These are phyloP conservation scores for Haemorhous mexicanus DNA, from an alignment of 2,113 vertebrate genomes.

Conservation along the genomic window DNA sequence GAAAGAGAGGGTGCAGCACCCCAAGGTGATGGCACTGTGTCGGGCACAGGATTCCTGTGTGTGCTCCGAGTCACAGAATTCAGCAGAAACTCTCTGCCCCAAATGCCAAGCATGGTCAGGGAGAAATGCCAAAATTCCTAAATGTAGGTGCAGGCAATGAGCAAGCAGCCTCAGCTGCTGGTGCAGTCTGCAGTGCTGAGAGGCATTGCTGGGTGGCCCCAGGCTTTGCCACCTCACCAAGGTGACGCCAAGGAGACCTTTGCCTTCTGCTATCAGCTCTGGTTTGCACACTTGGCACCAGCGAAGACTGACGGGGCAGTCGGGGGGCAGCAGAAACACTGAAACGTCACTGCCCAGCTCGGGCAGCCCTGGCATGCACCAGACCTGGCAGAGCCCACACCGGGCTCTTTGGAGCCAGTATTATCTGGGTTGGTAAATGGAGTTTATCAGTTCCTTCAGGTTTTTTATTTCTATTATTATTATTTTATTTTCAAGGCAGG, in stretches of 20 bases:
- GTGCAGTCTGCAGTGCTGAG: not conserved
- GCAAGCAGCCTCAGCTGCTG: fast-evolving
- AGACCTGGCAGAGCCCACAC: not conserved
- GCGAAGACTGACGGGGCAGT: fast-evolving
- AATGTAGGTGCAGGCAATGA: not conserved
- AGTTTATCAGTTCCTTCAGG: not conserved
- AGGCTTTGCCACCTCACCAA: not conserved
- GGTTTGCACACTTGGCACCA: fast-evolving
- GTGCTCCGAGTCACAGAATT: fast-evolving
- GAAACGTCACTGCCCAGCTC: not conserved
- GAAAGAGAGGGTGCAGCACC: not conserved
- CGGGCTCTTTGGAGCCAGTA: fast-evolving
- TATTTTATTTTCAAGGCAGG: not conserved
- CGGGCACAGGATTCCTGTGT: not conserved
- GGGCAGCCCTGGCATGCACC: not conserved
- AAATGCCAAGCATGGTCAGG: fast-evolving
- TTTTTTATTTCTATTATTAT: too few species aligned
- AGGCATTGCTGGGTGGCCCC: not conserved
- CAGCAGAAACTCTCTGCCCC: not conserved
- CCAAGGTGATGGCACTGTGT: fast-evolving
- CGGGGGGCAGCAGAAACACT: not conserved
- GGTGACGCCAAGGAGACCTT: not conserved
- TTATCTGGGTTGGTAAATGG: not conserved
- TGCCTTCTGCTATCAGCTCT: not conserved
- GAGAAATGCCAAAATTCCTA: not conserved